Conservation (phyloP, 2,113 vertebrate genomes). For the Gnathonemus echidnorhynchus region DNA sequence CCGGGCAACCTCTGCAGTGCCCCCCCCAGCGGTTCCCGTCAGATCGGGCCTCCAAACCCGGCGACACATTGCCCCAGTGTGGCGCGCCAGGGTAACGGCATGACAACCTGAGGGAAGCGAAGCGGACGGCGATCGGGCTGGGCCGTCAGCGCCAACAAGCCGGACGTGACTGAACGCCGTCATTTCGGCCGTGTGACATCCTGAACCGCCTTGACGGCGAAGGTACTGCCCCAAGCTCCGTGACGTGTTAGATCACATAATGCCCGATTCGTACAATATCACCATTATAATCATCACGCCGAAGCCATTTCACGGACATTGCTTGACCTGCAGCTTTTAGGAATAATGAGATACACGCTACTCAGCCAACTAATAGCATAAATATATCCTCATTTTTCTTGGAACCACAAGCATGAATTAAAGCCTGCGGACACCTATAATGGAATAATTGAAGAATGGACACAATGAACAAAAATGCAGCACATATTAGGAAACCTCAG, state of each 20-base stretch:
- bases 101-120: background rate
- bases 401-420: background rate
- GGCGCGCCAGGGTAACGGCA: background rate
- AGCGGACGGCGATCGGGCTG: background rate
- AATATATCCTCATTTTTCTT: background rate
- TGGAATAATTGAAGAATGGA: background rate
- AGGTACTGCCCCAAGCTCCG: background rate
- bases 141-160: background rate
- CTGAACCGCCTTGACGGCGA: background rate
- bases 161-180: background rate
- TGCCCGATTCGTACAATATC: background rate
- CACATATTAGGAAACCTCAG: background rate
- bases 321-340: background rate
- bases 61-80: background rate
- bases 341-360: background rate
- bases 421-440: background rate
- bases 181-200: background rate
- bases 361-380: background rate
- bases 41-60: background rate
- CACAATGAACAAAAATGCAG: background rate
- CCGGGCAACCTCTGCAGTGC: background rate
- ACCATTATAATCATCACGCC: background rate
- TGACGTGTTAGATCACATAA: background rate
- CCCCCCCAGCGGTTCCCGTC: background rate
- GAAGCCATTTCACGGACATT: background rate